A percentile compares a stretch with the other conserved stretches of the same genome.
These are phyloP conservation scores for Climacteris rufus DNA, from an alignment of 2,113 vertebrate genomes.

Conservation along the genomic window DNA sequence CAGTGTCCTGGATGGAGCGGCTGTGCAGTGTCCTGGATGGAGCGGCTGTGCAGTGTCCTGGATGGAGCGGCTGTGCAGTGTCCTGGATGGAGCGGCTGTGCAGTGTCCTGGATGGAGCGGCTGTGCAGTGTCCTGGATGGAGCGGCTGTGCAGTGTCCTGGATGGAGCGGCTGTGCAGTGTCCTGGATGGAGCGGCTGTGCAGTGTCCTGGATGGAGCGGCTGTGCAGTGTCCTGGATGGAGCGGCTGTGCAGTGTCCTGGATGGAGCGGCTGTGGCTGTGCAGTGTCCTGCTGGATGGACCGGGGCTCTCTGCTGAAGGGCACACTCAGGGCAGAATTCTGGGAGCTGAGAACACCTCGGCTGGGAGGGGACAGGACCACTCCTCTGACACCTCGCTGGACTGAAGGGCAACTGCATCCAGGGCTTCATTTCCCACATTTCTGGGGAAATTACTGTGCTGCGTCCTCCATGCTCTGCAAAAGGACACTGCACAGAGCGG, in stretches of 20 bases:
- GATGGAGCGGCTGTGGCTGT: fast-evolving
- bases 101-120: neutral
- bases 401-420: fast-evolving
- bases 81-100: neutral
- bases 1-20: neutral
- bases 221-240: no score
- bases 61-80: no score
- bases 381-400: neutral
- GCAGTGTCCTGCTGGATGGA: neutral
- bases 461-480: neutral
- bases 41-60: neutral
- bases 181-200: neutral
- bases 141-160: neutral
- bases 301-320: neutral
- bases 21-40: no score
- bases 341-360: neutral
- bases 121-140: no score
- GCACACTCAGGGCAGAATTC: neutral
- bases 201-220: neutral
- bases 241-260: neutral
- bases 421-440: neutral
- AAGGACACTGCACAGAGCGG: neutral
- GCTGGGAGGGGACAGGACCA: fast-evolving
- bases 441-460: neutral
- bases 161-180: no score